Base-by-base conservation (phyloP, 2,113 vertebrate species). In the Oceanodroma tethys region DNA sequence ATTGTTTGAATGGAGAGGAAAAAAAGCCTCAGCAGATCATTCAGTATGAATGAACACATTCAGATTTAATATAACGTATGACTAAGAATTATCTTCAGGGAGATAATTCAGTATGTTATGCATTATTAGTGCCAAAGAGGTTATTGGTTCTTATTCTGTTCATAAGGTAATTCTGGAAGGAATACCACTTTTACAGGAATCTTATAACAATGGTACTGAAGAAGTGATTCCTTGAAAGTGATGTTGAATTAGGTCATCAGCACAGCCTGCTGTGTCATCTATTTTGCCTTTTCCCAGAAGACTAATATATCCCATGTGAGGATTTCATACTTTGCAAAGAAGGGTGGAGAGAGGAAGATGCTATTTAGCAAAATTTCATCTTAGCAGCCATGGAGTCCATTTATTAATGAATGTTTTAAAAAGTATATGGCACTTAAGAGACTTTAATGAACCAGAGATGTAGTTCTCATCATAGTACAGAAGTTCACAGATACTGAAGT, bases 171-270 rank as follows among this genome's bases (percentile, higher is more conserved):
- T 81, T 95, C 67, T 90, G 81, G 63, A 86, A 93, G 30, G 30
- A 92, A 78, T 63, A 81, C 0, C 14, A 76, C 25, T 80, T 93
- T 91, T 90, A 94, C 26, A 91, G 47, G 89, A 97, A 86, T 56
- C 15, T 27, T 82, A 1, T 87, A 81, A 90, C 67, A 94, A 74
- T 92, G 17, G 7, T 47, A 59, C 16, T 52, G 45, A 78, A 89
- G 50, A 80, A 93, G 32, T 76, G 56, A 91, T 97, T 96, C 91
- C 78, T 96, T 90, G 78, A 96, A 95, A 94, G 55, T 0, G 0
- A 38, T 73, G n/a, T 73, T 91, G 72, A 96, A 91, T 79, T 81
- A 89, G 83, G 59, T 92, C 80, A 87, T 81, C 83, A 73, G 29
- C 56, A 65, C 21, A 78, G 45, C 55, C 81, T 72, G 30, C 80